phyloP scores from a whole-genome alignment of 2,888 invertebrate species.

The Eupithecia inturbata region DNA sequence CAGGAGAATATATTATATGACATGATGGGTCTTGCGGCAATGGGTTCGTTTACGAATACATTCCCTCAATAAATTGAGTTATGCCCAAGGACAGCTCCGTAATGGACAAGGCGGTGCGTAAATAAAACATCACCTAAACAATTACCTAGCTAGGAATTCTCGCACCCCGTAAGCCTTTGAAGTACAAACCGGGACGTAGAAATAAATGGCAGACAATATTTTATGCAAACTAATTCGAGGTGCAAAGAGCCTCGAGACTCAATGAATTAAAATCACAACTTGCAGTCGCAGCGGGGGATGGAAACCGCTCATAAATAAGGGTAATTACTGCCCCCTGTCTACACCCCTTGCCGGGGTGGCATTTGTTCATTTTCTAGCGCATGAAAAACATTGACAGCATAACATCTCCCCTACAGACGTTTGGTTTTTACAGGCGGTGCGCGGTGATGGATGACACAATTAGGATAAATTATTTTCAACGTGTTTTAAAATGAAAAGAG shows the following conservation, averaged over 20 bases:
- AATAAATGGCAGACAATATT: conserved; percentile 75
- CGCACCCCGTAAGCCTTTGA: conserved; percentile 56
- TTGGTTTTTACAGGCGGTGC: conserved; percentile 49
- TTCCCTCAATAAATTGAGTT: conserved; percentile 34
- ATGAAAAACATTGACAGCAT: conserved; percentile 50
- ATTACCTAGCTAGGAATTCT: conserved; percentile 29
- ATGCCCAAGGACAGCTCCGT: conserved; percentile 15
- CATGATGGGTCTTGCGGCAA: background rate
- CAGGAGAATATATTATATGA: background rate
- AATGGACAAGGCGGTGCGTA: conserved; percentile 25
- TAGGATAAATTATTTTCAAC: conserved; percentile 57
- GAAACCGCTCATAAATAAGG: conserved; percentile 81
- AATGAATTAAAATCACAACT: conserved; percentile 82
- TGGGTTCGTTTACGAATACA: conserved; percentile 5
- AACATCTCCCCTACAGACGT: conserved; percentile 55
- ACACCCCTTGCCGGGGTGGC: conserved; percentile 50
- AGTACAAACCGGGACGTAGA: conserved; percentile 62
- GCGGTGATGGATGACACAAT: conserved; percentile 51
- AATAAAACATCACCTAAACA: conserved; percentile 30
- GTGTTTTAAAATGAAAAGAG: conserved; percentile 50
- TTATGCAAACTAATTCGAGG: conserved; percentile 80
- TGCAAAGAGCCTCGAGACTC: conserved; percentile 75
- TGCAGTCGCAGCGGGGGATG: conserved; percentile 73
- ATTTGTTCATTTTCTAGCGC: conserved; percentile 60
- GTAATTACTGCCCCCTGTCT: conserved; percentile 68